A percentile compares a stretch with the other conserved stretches of the same genome.
Conservation (phyloP, 2,797 vertebrate genomes). For the Fistularia tabacaria region DNA sequence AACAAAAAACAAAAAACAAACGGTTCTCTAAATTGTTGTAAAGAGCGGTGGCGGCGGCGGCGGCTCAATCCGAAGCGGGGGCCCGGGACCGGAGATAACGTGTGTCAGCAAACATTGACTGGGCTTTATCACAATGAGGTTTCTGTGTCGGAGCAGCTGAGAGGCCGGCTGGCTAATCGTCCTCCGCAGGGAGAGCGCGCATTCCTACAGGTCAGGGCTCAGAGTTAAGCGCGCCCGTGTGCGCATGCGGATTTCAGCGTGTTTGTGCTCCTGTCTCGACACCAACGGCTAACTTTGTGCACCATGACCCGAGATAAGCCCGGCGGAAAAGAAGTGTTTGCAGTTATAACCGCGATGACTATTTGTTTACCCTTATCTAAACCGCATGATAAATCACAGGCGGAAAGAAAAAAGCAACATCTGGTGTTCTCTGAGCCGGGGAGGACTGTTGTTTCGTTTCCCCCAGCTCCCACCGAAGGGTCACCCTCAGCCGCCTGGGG, state of each 20-base stretch:
- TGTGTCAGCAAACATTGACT: conserved; percentile 75
- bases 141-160: conserved; percentile 65
- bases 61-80: conserved; percentile 53
- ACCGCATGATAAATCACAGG: conserved; percentile 64
- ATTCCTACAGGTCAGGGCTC: conserved; percentile 74
- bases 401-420: conserved; percentile 20
- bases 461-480: conserved; percentile 13
- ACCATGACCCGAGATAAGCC: conserved; percentile 69
- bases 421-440: neutral
- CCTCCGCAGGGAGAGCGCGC: conserved; percentile 52
- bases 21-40: conserved; percentile 68
- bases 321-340: conserved; percentile 64
- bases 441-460: no score
- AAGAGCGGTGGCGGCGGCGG: conserved; percentile 41
- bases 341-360: conserved; percentile 72
- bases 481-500: conserved; percentile 56
- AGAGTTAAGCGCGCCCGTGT: conserved; percentile 46
- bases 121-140: conserved; percentile 73
- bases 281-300: conserved; percentile 57
- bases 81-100: conserved; percentile 60
- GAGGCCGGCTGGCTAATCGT: conserved; percentile 60
- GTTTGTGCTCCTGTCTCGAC: conserved; percentile 21
- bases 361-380: conserved; percentile 75
- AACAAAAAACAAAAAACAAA: conserved; percentile 55
- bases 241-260: conserved; percentile 25